Evolutionary conservation across 2,797 vertebrate species (phyloP).

Genomic region (Gymnopithys bicolor): DNA sequence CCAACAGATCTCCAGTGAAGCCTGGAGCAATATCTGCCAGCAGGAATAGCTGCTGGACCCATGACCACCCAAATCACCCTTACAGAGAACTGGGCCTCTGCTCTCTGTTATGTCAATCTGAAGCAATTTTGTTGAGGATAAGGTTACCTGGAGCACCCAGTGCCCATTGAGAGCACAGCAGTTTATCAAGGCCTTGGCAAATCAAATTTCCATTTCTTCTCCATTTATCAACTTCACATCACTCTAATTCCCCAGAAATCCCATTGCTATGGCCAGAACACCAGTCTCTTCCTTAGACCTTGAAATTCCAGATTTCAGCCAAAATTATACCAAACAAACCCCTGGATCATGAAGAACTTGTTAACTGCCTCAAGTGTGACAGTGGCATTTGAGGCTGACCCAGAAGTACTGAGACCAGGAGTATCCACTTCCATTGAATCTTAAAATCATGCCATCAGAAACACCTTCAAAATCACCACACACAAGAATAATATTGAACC

Average conservation of each 20-base stretch:
- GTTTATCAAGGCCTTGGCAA: neutral
- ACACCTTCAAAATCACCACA: neutral
- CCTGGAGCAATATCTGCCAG: neutral
- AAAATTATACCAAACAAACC: slow-evolving; percentile 46
- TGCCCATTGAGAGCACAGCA: neutral
- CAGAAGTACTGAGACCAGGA: neutral
- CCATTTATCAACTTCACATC: neutral
- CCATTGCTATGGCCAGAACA: neutral
- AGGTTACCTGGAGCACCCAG: neutral
- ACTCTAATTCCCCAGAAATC: slow-evolving; percentile 26
- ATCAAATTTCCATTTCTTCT: neutral
- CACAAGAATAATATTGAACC: fast-evolving
- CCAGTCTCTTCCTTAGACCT: slow-evolving; percentile 10
- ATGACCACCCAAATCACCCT: neutral
- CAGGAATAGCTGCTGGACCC: neutral
- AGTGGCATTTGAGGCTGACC: neutral
- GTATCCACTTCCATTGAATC: neutral
- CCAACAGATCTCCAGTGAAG: neutral
- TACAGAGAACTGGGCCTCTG: neutral
- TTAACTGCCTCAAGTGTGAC: neutral
- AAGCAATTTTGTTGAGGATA: neutral
- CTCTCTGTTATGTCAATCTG: neutral
- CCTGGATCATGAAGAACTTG: neutral
- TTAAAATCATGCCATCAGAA: neutral
- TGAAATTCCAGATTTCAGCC: neutral